A percentile compares a stretch with the other conserved stretches of the same genome.
Conservation (phyloP, 2,888 invertebrate species). For the Cheilosia variabilis region DNA sequence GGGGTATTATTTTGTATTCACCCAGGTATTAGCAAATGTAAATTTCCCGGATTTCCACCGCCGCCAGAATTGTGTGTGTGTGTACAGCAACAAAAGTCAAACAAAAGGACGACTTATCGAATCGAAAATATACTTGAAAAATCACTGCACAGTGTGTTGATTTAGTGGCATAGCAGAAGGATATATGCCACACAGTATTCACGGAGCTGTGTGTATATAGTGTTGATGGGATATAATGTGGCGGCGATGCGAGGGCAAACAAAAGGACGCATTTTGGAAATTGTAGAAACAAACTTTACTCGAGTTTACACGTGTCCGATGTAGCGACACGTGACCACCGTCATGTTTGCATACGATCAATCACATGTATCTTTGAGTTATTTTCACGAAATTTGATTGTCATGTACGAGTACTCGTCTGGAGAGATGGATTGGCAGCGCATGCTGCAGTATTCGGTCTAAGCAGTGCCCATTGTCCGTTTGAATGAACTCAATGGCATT, state of each 20-base stretch:
- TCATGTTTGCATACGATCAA: slow-evolving; percentile 84
- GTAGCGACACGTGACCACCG: slow-evolving; percentile 83
- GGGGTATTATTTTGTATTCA: slow-evolving; percentile 55
- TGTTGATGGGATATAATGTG: slow-evolving; percentile 59
- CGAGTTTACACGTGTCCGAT: slow-evolving; percentile 81
- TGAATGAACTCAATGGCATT: slow-evolving; percentile 61
- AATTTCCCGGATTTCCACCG: slow-evolving; percentile 43
- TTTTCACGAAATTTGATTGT: slow-evolving; percentile 67
- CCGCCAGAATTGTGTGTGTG: not conserved
- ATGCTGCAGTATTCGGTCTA: slow-evolving; percentile 23
- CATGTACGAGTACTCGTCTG: slow-evolving; percentile 51
- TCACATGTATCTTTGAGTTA: slow-evolving; percentile 75
- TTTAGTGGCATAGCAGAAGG: slow-evolving; percentile 58
- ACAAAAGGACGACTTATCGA: slow-evolving; percentile 60
- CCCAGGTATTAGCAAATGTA: slow-evolving; percentile 71
- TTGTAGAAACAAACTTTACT: slow-evolving; percentile 75
- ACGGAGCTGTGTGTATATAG: not conserved
- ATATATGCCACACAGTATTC: not conserved
- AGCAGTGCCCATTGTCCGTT: slow-evolving; percentile 62
- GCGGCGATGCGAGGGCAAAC: slow-evolving; percentile 52
- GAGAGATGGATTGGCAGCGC: slow-evolving; percentile 71
- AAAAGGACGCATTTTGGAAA: slow-evolving; percentile 74
- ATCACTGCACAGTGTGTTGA: slow-evolving; percentile 70
- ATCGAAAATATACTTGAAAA: slow-evolving; percentile 63
- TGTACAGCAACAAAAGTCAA: slow-evolving; percentile 61